A percentile compares a stretch with the other conserved stretches of the same genome.
Conservation (phyloP, 2,888 invertebrate species). For the Pocota personata region DNA sequence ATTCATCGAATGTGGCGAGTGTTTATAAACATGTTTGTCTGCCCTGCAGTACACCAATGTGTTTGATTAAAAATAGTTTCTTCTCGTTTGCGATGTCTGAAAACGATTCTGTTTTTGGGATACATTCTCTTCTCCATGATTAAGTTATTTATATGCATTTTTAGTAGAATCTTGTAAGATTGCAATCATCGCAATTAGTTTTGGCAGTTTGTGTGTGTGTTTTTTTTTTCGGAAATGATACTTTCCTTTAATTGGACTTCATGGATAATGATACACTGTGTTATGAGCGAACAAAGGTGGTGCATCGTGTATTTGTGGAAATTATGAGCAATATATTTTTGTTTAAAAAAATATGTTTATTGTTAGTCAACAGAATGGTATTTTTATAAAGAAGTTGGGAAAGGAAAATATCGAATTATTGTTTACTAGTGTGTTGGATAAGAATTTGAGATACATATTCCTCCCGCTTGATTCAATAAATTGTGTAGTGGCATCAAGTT, state of each 20-base stretch:
- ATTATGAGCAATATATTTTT: neutral
- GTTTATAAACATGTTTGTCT: slow-evolving; percentile 64
- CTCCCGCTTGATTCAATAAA: too few species aligned
- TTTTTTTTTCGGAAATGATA: neutral
- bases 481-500: too few species aligned
- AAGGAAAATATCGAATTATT: neutral
- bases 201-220: slow-evolving; percentile 6
- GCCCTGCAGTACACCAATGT: slow-evolving; percentile 13
- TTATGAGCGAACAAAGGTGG: neutral
- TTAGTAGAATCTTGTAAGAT: slow-evolving; percentile 6
- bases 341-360: neutral
- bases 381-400: neutral
- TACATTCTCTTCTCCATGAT: slow-evolving; percentile 12
- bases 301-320: neutral
- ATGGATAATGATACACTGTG: slow-evolving; percentile 4
- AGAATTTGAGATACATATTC: too few species aligned
- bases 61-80: slow-evolving; percentile 32
- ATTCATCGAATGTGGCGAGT: slow-evolving; percentile 18
- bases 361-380: neutral
- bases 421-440: too few species aligned
- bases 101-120: slow-evolving; percentile 4
- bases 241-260: neutral
- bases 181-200: slow-evolving; percentile 26
- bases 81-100: slow-evolving; percentile 1
- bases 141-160: slow-evolving; percentile 41